These are phyloP conservation scores for Cebus imitator DNA, from an alignment of 2,113 vertebrate genomes.

Conservation along the genomic window DNA sequence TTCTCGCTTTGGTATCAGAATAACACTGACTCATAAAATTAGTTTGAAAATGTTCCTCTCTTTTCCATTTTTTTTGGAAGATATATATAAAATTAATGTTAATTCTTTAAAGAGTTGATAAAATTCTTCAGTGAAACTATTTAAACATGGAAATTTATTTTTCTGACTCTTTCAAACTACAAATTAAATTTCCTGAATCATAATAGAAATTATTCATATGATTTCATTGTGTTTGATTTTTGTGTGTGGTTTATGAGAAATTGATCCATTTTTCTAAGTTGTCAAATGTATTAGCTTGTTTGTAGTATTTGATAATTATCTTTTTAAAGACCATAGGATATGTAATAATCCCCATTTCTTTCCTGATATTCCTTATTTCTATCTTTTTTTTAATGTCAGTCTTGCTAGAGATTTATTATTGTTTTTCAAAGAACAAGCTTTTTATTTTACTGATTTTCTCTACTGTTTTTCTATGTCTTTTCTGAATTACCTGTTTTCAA, in stretches of 20 bases:
- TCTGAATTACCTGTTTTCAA: neutral
- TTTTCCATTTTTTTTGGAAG: neutral
- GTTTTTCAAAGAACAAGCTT: neutral
- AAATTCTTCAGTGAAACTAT: neutral
- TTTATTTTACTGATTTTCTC: neutral
- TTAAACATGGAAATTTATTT: neutral
- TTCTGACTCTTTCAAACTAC: neutral
- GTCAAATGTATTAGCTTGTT: neutral
- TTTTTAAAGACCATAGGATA: neutral
- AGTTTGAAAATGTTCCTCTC: neutral
- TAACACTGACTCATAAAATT: neutral
- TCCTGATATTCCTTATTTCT: neutral
- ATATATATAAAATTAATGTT: neutral
- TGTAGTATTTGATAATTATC: neutral
- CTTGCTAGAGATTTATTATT: neutral
- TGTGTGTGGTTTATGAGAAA: neutral
- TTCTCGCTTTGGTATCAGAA: neutral
- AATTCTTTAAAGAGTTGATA: neutral
- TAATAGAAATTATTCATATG: neutral
- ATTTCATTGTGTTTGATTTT: neutral
- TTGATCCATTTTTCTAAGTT: neutral
- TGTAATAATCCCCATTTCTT: neutral
- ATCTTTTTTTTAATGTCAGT: neutral
- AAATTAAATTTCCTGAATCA: neutral
- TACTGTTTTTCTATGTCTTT: neutral